Base-by-base conservation (phyloP, 2,888 invertebrate genomes). In the Deilephila elpenor region DNA sequence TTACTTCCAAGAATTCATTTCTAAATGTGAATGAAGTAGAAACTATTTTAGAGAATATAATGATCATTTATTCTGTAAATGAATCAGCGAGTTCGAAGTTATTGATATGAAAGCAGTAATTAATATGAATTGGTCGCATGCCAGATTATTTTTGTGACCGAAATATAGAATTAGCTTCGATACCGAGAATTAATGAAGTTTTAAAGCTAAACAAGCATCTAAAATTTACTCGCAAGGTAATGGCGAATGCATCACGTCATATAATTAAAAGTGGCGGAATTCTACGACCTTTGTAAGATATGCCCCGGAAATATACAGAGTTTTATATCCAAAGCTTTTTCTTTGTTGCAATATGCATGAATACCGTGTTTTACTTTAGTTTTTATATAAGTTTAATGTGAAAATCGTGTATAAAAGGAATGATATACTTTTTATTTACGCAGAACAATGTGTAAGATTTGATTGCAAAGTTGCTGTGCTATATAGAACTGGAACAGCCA, bases 271-370 rank as follows among this genome's bases (percentile, higher is more conserved):
- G 51, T 67, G 60, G 73, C 56, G 44, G 44, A 67, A 67, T 51
- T 25, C 25, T 51, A 14, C 67, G 67, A 25, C 51, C 56, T n/a
- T 71, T 74, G n/a, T 73, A 53, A 20, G 37, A 73, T 70, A 51
- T 62, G 5, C 34, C 51, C 59, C 17, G 20, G 64, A 20, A 72
- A 61, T 67, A 67, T 67, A 17, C 44, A 44, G 25, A 44, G 20
- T 20, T 67, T 67, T 5, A 25, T 17, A 67, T 67, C 67, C 67
- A 25, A 51, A 51, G 67, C 67, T 67, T 67, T 62, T 44, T 67
- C 44, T 51, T 17, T 67, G 44, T 67, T 51, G 51, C 67, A 67
- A 67, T 67, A 17, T 67, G 67, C 67, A 67, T 67, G 67, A 67
- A 25, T 51, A 67, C 67, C 67, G 25, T 67, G 67, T 67, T 67